Conservation (phyloP, 2,888 invertebrate genomes). For the Hipparchia sbordonii region DNA sequence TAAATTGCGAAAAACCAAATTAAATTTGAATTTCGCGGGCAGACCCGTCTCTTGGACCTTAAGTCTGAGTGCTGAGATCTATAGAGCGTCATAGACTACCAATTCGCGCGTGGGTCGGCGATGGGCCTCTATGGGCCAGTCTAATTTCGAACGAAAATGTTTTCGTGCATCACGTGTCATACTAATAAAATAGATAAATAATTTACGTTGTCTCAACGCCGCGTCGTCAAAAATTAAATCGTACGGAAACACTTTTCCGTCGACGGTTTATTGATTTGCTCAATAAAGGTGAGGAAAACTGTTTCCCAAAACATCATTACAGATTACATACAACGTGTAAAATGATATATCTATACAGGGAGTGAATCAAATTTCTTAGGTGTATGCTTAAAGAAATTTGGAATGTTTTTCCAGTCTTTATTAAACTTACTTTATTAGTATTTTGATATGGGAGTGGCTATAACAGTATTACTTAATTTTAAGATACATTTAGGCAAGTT, state of each 20-base stretch:
- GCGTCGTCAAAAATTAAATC: slow-evolving; percentile 26
- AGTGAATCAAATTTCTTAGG: background rate
- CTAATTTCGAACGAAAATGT: background rate
- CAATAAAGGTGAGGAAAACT: slow-evolving; percentile 60
- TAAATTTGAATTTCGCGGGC: too few species aligned
- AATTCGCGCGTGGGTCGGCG: too few species aligned
- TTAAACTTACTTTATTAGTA: background rate
- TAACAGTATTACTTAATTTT: too few species aligned
- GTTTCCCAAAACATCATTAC: slow-evolving; percentile 24
- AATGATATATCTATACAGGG: slow-evolving; percentile 1
- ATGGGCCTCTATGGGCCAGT: too few species aligned
- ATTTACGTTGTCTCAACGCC: slow-evolving; percentile 15
- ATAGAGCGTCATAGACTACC: too few species aligned
- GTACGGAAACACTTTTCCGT: slow-evolving; percentile 47
- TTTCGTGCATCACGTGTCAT: slow-evolving; percentile 1
- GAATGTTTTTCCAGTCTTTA: background rate
- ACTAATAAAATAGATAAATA: background rate
- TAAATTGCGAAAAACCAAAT: too few species aligned
- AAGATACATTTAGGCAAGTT: too few species aligned
- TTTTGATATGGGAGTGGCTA: too few species aligned
- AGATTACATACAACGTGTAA: slow-evolving; percentile 11
- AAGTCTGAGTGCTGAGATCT: too few species aligned
- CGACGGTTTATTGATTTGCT: slow-evolving; percentile 52
- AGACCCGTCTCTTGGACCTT: too few species aligned
- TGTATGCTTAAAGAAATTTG: background rate